A percentile compares a stretch with the other conserved stretches of the same genome.
These are phyloP conservation scores for Emydoidea blandingii DNA, from an alignment of 2,797 vertebrate genomes.

Conservation along the genomic window DNA sequence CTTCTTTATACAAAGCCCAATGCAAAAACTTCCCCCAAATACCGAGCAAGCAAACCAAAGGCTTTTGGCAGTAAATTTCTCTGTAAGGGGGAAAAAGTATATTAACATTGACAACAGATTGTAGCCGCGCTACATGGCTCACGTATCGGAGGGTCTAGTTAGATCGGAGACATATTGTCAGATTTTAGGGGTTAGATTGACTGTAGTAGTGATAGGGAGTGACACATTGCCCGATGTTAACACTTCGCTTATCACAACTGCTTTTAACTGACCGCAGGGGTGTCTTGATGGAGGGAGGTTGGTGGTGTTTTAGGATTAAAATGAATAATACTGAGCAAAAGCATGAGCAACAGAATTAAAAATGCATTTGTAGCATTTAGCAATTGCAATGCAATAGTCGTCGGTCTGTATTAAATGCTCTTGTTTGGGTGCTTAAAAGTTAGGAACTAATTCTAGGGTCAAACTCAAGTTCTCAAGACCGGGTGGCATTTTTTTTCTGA, in stretches of 20 bases:
- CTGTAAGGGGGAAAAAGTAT: neutral
- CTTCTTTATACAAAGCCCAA: neutral
- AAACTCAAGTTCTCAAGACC: neutral
- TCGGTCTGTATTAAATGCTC: neutral
- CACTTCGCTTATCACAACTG: slow-evolving; percentile 62
- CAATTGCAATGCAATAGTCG: slow-evolving; percentile 47
- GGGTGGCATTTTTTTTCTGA: neutral
- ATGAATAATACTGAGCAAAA: slow-evolving; percentile 70
- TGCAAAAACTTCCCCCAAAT: neutral
- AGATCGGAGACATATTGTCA: slow-evolving; percentile 36
- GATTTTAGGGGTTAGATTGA: slow-evolving; percentile 53
- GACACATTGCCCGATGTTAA: slow-evolving; percentile 69
- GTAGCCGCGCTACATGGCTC: neutral
- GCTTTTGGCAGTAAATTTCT: slow-evolving; percentile 28
- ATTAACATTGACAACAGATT: slow-evolving; percentile 26
- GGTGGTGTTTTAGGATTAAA: slow-evolving; percentile 52
- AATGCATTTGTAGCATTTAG: slow-evolving; percentile 39
- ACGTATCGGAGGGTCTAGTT: neutral
- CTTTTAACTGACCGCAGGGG: slow-evolving; percentile 64
- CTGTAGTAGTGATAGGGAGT: slow-evolving; percentile 18
- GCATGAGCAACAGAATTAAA: slow-evolving; percentile 50
- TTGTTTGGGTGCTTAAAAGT: neutral
- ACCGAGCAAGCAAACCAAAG: slow-evolving; percentile 18
- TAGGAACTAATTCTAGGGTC: slow-evolving; percentile 4
- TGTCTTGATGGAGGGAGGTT: slow-evolving; percentile 57